Conservation (phyloP, 1,140 invertebrate species). For the Halictus rubicundus region DNA sequence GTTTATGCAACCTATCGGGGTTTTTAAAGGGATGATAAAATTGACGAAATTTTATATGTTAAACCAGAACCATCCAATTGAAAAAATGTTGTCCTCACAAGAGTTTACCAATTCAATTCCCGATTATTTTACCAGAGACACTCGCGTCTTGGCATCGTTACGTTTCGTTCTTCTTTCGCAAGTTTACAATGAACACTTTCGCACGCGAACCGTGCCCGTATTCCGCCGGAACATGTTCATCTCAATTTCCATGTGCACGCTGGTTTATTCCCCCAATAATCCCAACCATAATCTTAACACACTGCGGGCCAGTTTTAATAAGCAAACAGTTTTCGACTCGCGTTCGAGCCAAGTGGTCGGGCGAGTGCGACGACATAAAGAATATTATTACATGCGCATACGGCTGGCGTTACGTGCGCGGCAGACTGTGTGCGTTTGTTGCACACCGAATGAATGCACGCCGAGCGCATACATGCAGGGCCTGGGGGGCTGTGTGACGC, state of each 20-base stretch:
- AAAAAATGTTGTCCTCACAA: too few species aligned
- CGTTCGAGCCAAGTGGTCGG: not conserved
- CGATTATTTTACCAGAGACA: too few species aligned
- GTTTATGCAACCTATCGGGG: too few species aligned
- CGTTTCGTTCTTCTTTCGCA: not conserved
- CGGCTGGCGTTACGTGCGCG: conserved; percentile 9
- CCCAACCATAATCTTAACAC: not conserved
- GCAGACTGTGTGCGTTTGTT: conserved; percentile 8
- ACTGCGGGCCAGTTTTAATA: conserved; percentile 20
- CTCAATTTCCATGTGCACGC: not conserved
- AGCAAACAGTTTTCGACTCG: conserved; percentile 31
- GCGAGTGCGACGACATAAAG: conserved; percentile 42
- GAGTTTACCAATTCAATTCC: too few species aligned
- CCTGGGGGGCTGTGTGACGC: conserved; percentile 19
- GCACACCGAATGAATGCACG: conserved; percentile 37
- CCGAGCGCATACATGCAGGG: conserved; percentile 30
- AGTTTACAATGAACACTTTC: not conserved
- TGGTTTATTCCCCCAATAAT: not conserved
- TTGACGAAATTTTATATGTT: too few species aligned
- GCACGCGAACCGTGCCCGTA: not conserved
- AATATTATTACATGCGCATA: conserved; percentile 44
- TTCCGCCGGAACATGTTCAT: not conserved
- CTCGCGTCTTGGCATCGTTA: too few species aligned
- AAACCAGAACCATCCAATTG: too few species aligned
- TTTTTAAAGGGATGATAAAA: too few species aligned